These are phyloP conservation scores for Coranthus polyacanthus DNA, from an alignment of 2,797 vertebrate species.

Conservation along the genomic window DNA sequence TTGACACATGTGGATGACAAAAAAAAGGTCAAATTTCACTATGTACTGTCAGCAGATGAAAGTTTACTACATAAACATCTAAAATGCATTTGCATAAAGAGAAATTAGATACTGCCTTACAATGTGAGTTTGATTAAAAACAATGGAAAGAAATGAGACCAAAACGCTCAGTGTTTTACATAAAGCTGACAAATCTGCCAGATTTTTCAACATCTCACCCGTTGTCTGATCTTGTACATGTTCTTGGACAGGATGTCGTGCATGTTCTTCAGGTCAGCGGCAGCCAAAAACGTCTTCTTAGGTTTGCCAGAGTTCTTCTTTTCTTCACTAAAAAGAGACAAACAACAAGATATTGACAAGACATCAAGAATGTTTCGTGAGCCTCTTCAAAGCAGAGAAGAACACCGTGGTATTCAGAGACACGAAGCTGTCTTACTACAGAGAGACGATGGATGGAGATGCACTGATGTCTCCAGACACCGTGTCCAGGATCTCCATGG, in stretches of 20 bases:
- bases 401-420: background rate
- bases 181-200: background rate
- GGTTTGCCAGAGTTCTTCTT: conserved; percentile 80
- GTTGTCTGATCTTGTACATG: conserved; percentile 96
- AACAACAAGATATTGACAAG: conserved; percentile 2
- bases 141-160: background rate
- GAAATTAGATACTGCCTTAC: background rate
- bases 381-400: background rate
- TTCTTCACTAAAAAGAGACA: conserved; percentile 80
- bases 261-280: conserved; percentile 92
- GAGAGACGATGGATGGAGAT: conserved; percentile 87
- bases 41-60: background rate
- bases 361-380: conserved; percentile 3
- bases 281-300: conserved; percentile 84
- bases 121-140: background rate
- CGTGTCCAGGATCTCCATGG: conserved; percentile 95
- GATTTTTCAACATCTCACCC: conserved; percentile 82
- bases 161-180: too few species aligned
- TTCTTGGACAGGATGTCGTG: conserved; percentile 94
- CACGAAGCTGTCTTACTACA: conserved; percentile 83
- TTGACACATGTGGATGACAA: background rate
- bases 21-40: background rate
- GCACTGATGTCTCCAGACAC: conserved; percentile 90
- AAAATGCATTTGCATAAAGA: conserved; percentile 1
- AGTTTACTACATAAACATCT: conserved; percentile 4